A percentile compares a stretch with the other conserved stretches of the same genome.
These are phyloP conservation scores for Ibycter americanus DNA, from an alignment of 2,797 vertebrate species.

Conservation along the genomic window DNA sequence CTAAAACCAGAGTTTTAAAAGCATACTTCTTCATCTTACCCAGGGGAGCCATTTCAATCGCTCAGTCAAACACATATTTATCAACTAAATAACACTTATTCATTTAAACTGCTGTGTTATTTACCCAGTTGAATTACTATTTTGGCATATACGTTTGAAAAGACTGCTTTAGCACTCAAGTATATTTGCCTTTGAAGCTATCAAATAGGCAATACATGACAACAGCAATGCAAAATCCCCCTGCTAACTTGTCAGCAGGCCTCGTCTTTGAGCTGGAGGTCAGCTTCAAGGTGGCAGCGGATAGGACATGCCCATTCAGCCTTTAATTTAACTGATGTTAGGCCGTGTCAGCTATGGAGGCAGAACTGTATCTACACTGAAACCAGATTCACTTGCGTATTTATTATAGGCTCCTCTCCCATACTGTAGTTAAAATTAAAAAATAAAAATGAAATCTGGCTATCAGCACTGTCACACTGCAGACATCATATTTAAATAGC, in stretches of 20 bases:
- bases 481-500: slow-evolving; percentile 15
- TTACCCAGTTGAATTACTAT: slow-evolving; percentile 70
- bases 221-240: not conserved
- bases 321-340: slow-evolving; percentile 33
- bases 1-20: slow-evolving; percentile 47
- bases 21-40: slow-evolving; percentile 44
- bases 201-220: slow-evolving; percentile 8
- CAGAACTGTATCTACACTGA: not conserved
- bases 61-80: slow-evolving; percentile 65
- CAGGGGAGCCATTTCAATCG: slow-evolving; percentile 57
- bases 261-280: slow-evolving; percentile 23
- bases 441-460: slow-evolving; percentile 17
- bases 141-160: slow-evolving; percentile 58
- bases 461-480: slow-evolving; percentile 13
- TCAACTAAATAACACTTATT: slow-evolving; percentile 69
- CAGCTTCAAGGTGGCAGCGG: not conserved
- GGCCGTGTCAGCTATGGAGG: slow-evolving; percentile 20
- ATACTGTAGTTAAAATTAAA: slow-evolving; percentile 15
- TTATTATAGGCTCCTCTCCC: not conserved
- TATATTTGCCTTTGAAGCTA: slow-evolving; percentile 9
- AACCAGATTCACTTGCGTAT: not conserved
- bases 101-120: slow-evolving; percentile 65
- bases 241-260: slow-evolving; percentile 15
- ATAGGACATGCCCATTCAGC: slow-evolving; percentile 15
- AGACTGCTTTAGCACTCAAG: slow-evolving; percentile 33